Evolutionary conservation across 1,140 invertebrate genomes (phyloP).

Genomic region (Euura lappo): DNA sequence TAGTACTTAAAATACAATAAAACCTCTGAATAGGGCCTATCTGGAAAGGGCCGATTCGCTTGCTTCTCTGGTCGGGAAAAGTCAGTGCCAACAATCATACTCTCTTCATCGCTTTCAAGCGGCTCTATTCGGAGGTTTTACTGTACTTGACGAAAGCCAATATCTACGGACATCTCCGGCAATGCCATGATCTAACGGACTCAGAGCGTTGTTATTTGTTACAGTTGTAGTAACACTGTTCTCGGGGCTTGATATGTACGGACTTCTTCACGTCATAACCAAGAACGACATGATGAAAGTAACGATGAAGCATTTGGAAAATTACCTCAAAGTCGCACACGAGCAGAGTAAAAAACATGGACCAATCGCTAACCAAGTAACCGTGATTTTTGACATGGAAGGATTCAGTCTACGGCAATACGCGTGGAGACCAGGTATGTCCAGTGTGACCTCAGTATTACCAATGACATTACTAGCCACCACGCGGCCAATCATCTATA

Average conservation of each 20-base stretch:
- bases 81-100: no score
- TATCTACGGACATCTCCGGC: no score
- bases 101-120: no score
- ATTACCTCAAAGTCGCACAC: constrained; percentile 65
- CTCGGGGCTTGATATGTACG: constrained; percentile 76
- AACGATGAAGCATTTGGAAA: constrained; percentile 69
- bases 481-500: no score
- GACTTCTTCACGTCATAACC: constrained; percentile 77
- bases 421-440: constrained; percentile 81
- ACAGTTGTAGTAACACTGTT: constrained; percentile 76
- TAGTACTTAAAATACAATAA: no score
- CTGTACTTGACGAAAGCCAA: no score
- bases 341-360: constrained; percentile 68
- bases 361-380: constrained; percentile 65
- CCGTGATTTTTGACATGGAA: constrained; percentile 86
- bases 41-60: no score
- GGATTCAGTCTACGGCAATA: constrained; percentile 82
- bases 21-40: no score
- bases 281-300: constrained; percentile 76
- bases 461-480: no score
- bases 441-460: not conserved
- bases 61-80: no score
- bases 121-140: no score
- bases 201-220: constrained; percentile 33
- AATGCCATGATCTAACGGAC: no score